Evolutionary conservation across 2,113 vertebrate genomes (phyloP).

Genomic region (Actenoides lindsayi): DNA sequence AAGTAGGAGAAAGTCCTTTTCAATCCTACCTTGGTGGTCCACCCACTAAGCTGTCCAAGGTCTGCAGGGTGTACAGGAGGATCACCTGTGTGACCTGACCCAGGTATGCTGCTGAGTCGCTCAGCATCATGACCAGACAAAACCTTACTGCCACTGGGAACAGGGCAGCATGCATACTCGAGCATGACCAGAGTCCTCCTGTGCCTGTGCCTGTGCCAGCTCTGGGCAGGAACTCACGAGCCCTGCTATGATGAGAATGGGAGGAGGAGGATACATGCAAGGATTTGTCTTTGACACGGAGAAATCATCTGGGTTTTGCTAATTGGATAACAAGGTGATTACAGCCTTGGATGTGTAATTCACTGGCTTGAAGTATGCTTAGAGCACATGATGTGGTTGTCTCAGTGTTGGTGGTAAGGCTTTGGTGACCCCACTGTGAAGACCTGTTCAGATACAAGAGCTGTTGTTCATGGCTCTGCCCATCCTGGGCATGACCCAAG

Average conservation of each 20-base stretch:
- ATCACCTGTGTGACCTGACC: not conserved
- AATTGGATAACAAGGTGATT: slow-evolving; percentile 29
- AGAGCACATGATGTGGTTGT: not conserved
- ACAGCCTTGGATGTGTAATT: not conserved
- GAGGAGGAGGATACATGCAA: not conserved
- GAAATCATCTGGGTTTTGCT: not conserved
- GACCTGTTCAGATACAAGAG: not conserved
- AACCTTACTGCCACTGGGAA: fast-evolving
- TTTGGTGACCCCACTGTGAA: not conserved
- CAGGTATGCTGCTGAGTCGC: fast-evolving
- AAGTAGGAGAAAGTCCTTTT: not conserved
- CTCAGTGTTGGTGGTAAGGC: not conserved
- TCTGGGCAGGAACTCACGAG: not conserved
- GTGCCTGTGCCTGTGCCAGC: not conserved
- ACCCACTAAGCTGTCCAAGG: fast-evolving
- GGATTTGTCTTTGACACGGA: not conserved
- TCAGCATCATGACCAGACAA: not conserved
- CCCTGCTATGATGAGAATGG: fast-evolving
- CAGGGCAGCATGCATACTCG: not conserved
- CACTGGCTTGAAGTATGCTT: not conserved
- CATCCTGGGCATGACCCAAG: fast-evolving
- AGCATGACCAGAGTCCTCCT: not conserved
- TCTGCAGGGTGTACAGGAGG: not conserved
- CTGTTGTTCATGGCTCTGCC: not conserved
- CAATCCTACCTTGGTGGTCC: not conserved